Evolutionary conservation across 2,113 vertebrate genomes (phyloP).

Genomic region (Podilymbus podiceps): DNA sequence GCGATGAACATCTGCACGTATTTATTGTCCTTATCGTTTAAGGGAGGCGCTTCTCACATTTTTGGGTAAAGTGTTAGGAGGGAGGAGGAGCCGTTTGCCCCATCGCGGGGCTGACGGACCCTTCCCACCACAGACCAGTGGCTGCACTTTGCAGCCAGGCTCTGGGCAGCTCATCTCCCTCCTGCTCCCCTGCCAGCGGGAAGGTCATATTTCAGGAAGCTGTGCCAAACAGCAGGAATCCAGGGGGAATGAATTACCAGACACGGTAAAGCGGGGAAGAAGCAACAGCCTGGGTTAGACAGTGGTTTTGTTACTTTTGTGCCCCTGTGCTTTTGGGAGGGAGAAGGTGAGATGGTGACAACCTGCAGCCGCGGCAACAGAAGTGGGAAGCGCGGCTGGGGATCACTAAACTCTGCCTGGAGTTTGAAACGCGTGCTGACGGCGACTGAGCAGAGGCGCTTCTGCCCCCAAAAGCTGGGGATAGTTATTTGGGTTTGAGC

Average conservation of each 20-base stretch:
- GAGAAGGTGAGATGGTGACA: background rate
- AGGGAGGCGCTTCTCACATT: background rate
- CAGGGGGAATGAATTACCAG: background rate
- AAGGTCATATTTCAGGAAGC: background rate
- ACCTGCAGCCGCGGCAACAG: background rate
- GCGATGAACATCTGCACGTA: background rate
- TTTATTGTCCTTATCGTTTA: background rate
- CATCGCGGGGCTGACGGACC: accelerated
- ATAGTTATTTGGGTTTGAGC: background rate
- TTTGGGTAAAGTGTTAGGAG: background rate
- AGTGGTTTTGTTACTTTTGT: background rate
- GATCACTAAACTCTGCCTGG: background rate
- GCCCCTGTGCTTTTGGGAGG: background rate
- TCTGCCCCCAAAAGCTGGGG: background rate
- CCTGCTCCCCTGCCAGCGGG: background rate
- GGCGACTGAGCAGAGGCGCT: background rate
- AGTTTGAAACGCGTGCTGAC: background rate
- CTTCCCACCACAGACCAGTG: accelerated
- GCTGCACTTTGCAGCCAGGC: background rate
- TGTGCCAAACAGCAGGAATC: background rate
- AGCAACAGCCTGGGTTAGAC: background rate
- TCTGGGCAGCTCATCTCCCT: background rate
- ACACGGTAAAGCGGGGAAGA: background rate
- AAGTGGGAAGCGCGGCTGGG: accelerated
- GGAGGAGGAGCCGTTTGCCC: background rate